These are phyloP conservation scores for Drosophila sulfurigaster DNA, from an alignment of 1,140 invertebrate species.

Conservation along the genomic window DNA sequence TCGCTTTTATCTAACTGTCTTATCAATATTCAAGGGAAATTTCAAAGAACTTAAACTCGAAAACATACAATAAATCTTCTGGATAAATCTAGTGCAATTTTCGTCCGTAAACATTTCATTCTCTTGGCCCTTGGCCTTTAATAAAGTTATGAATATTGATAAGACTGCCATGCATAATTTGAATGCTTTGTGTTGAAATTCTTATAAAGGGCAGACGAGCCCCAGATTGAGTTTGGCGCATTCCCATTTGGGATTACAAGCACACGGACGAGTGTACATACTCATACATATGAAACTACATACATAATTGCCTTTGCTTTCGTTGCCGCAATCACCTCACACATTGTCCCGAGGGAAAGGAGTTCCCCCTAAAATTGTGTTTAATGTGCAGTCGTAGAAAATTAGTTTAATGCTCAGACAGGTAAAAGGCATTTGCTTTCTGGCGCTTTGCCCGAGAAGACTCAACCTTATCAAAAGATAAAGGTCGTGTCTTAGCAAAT, in stretches of 20 bases:
- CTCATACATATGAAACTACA: conserved; percentile 28
- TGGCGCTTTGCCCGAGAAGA: not conserved
- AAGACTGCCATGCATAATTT: conserved; percentile 35
- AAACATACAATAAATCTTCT: conserved; percentile 24
- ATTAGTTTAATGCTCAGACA: conserved; percentile 50
- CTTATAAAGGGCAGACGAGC: conserved; percentile 26
- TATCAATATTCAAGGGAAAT: conserved; percentile 7
- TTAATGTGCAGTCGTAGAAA: conserved; percentile 49
- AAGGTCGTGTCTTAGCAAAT: conserved; percentile 43
- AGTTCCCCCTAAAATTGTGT: conserved; percentile 22
- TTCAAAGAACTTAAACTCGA: not conserved
- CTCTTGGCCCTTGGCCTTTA: conserved; percentile 12
- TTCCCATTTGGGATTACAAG: conserved; percentile 42
- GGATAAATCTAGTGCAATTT: not conserved
- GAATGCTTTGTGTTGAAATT: conserved; percentile 34
- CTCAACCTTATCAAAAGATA: conserved; percentile 28
- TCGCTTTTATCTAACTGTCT: not conserved
- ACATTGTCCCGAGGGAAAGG: conserved; percentile 1
- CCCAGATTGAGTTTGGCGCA: conserved; percentile 36
- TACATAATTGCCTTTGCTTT: conserved; percentile 38
- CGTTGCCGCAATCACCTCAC: conserved; percentile 18
- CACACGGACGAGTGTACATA: not conserved
- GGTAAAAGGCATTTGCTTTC: conserved; percentile 5
- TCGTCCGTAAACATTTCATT: not conserved
- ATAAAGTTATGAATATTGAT: conserved; percentile 59